Conservation (phyloP, 2,888 invertebrate species). For the Stenodema calcarata region DNA sequence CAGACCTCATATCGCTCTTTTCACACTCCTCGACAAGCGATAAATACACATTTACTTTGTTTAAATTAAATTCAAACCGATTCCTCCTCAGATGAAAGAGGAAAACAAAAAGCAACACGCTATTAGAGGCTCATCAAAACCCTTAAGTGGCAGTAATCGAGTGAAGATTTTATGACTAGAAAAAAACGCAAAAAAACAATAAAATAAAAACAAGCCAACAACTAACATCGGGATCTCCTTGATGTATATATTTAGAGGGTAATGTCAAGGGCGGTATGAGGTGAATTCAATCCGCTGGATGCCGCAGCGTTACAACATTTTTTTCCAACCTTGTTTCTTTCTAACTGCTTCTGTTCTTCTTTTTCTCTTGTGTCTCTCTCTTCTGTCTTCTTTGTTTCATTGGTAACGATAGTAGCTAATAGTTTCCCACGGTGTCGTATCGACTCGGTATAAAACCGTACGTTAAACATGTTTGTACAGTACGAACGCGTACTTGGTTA, state of each 20-base stretch:
- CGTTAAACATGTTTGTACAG: no score
- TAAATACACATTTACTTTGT: no score
- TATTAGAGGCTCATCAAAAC: neutral
- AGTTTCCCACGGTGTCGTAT: neutral
- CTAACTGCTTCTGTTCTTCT: neutral
- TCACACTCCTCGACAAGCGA: neutral
- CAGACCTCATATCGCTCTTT: neutral
- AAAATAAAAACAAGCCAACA: neutral
- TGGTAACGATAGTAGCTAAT: neutral
- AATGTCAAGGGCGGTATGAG: slow-evolving; percentile 42
- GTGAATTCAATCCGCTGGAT: slow-evolving; percentile 28
- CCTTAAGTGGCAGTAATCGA: neutral
- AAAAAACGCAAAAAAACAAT: neutral
- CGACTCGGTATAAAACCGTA: no score
- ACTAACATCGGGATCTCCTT: neutral
- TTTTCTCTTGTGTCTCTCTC: neutral
- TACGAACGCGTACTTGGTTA: no score
- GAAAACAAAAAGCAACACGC: no score
- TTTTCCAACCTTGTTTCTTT: slow-evolving; percentile 24
- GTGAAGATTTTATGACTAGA: neutral
- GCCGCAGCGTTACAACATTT: slow-evolving; percentile 29
- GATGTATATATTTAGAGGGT: slow-evolving; percentile 30
- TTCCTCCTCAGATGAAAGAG: neutral
- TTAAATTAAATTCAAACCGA: neutral
- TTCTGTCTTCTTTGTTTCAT: neutral